These are phyloP conservation scores for Antennarius striatus DNA, from an alignment of 2,113 vertebrate genomes.

Conservation along the genomic window DNA sequence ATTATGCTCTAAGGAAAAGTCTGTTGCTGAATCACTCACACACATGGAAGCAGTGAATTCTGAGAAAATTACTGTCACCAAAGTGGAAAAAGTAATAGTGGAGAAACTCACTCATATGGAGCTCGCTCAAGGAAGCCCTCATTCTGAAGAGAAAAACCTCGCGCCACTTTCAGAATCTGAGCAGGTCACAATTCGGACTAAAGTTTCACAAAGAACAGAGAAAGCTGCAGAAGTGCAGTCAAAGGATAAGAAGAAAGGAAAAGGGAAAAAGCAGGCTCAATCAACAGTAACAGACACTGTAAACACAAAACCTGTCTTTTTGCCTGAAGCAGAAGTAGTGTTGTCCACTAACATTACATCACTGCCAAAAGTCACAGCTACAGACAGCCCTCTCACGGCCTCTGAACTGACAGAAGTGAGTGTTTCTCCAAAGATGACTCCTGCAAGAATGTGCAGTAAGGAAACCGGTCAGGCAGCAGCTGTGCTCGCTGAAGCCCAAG, in stretches of 20 bases:
- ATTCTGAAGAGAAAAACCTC: slow-evolving; percentile 27
- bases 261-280: slow-evolving; percentile 62
- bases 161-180: slow-evolving; percentile 18
- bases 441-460: slow-evolving; percentile 70
- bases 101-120: slow-evolving; percentile 45
- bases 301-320: slow-evolving; percentile 39
- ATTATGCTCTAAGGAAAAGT: slow-evolving; percentile 12
- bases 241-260: slow-evolving; percentile 69
- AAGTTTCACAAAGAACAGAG: slow-evolving; percentile 28
- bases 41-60: slow-evolving; percentile 25
- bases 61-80: slow-evolving; percentile 28
- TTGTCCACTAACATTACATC: slow-evolving; percentile 37
- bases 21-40: slow-evolving; percentile 4
- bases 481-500: slow-evolving; percentile 77
- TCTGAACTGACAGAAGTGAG: slow-evolving; percentile 36
- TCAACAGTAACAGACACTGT: slow-evolving; percentile 18
- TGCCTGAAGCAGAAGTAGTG: slow-evolving; percentile 34
- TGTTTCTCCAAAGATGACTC: slow-evolving; percentile 61
- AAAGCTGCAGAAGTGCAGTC: slow-evolving; percentile 47
- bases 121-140: slow-evolving; percentile 11
- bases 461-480: slow-evolving; percentile 74
- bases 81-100: slow-evolving; percentile 52
- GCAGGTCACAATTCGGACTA: slow-evolving; percentile 36
- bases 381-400: slow-evolving; percentile 29
- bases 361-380: slow-evolving; percentile 29